Evolutionary conservation across 2,888 invertebrate species (phyloP), one percentile per base, ranked within the genome.

Genomic region (Acanthoscelides obtectus): DNA sequence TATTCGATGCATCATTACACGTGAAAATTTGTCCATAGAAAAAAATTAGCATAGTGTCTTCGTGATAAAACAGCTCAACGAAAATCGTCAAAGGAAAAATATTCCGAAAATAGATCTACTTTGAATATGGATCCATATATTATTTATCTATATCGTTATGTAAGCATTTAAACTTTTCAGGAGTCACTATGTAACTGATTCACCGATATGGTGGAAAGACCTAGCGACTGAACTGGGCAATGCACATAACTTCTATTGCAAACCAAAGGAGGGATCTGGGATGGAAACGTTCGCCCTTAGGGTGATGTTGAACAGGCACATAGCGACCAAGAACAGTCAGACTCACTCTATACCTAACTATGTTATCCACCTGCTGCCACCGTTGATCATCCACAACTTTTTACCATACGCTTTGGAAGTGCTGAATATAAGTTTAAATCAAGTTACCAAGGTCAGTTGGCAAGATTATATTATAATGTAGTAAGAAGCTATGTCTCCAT

Each of bases 131-230:
- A n/a, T n/a, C n/a, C n/a, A n/a, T n/a, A n/a, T n/a, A n/a, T n/a
- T n/a, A n/a, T n/a, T n/a, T n/a, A n/a, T n/a, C n/a, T n/a, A n/a
- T n/a, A n/a, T n/a, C n/a, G n/a, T n/a, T n/a, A n/a, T n/a, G n/a
- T n/a, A n/a, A n/a, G n/a, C n/a, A n/a, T n/a, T n/a, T n/a, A n/a
- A 12, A 27, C 68, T 71, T 82, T 82, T 20, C 79, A 91, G 90
- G 78, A 91, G 91, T 72, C 93, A 93, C 81, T 90, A 92, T 79
- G 89, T 91, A 17, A 91, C 93, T 25, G 89, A 90, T 0, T 89
- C 89, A 72, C 92, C 92, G 0, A 89, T 94, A 66, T 94, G 93
- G 91, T 95, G 94, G 94, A 91, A 90, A 86, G 94, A 94, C 76
- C 84, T 94, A 73, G 90, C 90, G 0, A 89, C 88, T 2, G 90